A percentile compares a stretch with the other conserved stretches of the same genome.
These are phyloP conservation scores for Stigmatopora nigra DNA, from an alignment of 2,113 vertebrate genomes.

Conservation along the genomic window DNA sequence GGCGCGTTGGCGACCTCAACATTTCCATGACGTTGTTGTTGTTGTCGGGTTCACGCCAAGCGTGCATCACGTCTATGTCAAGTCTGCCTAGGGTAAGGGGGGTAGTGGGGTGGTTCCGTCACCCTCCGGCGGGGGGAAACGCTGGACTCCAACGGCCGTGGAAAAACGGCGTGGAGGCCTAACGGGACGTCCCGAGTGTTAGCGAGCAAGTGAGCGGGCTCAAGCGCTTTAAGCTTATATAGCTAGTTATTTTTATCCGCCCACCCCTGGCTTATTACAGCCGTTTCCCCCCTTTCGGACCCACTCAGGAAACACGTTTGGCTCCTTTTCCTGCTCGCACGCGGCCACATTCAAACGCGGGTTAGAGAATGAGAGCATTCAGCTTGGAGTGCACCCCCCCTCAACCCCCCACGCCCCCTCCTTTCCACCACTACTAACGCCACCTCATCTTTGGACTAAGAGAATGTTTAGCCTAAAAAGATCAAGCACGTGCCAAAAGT, in stretches of 20 bases:
- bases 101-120: slow-evolving; percentile 32
- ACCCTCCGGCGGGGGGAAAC: slow-evolving; percentile 22
- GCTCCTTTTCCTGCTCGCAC: slow-evolving; percentile 85
- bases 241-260: slow-evolving; percentile 95
- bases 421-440: slow-evolving; percentile 30
- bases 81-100: slow-evolving; percentile 17
- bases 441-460: background rate
- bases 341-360: slow-evolving; percentile 77
- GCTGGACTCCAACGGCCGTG: slow-evolving; percentile 25
- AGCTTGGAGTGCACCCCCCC: slow-evolving; percentile 36
- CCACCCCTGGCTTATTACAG: slow-evolving; percentile 82
- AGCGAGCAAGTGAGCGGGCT: slow-evolving; percentile 73
- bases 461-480: slow-evolving; percentile 55
- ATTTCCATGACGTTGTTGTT: slow-evolving; percentile 41
- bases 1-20: slow-evolving; percentile 5
- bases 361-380: slow-evolving; percentile 85
- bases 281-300: slow-evolving; percentile 73
- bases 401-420: no score
- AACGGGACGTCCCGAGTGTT: slow-evolving; percentile 53
- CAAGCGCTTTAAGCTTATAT: slow-evolving; percentile 81
- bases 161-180: slow-evolving; percentile 43
- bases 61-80: slow-evolving; percentile 40
- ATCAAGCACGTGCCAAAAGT: slow-evolving; percentile 69
- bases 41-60: slow-evolving; percentile 10
- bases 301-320: slow-evolving; percentile 88